phyloP scores from a whole-genome alignment of 2,888 invertebrate species.

The Quadroppia sp. region DNA sequence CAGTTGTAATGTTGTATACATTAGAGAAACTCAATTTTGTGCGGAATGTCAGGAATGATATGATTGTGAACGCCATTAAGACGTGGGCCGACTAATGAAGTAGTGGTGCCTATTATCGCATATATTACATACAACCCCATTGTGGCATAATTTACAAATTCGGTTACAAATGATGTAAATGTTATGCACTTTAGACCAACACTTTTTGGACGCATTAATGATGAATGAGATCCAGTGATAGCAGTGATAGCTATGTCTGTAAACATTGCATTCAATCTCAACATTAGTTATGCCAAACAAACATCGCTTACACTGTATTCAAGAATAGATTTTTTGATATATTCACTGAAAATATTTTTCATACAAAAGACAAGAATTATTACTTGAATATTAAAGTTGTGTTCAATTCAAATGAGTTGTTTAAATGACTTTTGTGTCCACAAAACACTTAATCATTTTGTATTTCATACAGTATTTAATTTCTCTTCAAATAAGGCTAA shows the following conservation, averaged over 20 bases:
- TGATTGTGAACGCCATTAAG: slow-evolving; percentile 24
- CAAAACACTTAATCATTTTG: slow-evolving; percentile 23
- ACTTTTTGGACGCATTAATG: slow-evolving; percentile 27
- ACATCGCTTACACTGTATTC: neutral
- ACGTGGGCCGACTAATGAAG: slow-evolving; percentile 30
- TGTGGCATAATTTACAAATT: slow-evolving; percentile 24
- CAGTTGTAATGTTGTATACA: neutral
- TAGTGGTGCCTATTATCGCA: slow-evolving; percentile 27
- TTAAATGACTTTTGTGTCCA: slow-evolving; percentile 15
- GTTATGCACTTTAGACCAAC: slow-evolving; percentile 32
- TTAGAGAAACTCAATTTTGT: slow-evolving; percentile 26
- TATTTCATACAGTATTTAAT: neutral
- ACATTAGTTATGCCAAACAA: slow-evolving; percentile 26
- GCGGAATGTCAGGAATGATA: slow-evolving; percentile 26
- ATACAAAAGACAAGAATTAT: neutral
- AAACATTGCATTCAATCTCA: slow-evolving; percentile 21
- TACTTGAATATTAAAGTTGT: neutral
- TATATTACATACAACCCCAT: slow-evolving; percentile 5
- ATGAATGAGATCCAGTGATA: slow-evolving; percentile 10
- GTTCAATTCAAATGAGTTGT: slow-evolving; percentile 10
- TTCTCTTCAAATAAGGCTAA: no score
- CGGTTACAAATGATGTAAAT: no score
- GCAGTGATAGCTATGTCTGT: slow-evolving; percentile 1
- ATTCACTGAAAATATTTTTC: neutral
- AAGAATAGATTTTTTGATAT: neutral